These are phyloP conservation scores for Helicolenus hilgendorfi DNA, from an alignment of 2,797 vertebrate genomes.

Conservation along the genomic window DNA sequence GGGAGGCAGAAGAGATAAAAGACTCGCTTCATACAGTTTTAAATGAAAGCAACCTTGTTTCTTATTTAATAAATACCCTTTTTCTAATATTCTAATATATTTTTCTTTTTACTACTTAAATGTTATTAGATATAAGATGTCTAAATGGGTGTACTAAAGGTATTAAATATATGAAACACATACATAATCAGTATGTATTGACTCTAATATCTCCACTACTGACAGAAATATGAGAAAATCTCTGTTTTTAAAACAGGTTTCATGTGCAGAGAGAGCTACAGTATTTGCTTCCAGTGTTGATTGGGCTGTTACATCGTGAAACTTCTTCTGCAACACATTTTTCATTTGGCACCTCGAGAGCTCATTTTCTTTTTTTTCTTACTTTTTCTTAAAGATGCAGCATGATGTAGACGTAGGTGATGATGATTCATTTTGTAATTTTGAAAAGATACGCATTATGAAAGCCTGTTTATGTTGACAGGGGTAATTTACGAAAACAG, in stretches of 20 bases:
- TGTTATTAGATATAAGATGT: neutral
- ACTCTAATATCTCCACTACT: neutral
- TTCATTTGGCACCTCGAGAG: slow-evolving; percentile 36
- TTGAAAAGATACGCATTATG: neutral
- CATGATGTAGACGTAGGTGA: neutral
- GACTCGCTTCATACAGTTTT: neutral
- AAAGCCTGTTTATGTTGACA: neutral
- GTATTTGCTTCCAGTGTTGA: neutral
- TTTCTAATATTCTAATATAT: neutral
- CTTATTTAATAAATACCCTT: neutral
- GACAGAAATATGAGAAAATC: neutral
- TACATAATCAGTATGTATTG: neutral
- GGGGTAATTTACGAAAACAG: neutral
- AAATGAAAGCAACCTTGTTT: neutral
- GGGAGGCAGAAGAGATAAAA: slow-evolving; percentile 12
- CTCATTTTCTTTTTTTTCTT: slow-evolving; percentile 39
- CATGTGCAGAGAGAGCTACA: neutral
- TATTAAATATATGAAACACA: neutral
- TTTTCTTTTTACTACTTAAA: neutral
- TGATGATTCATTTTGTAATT: neutral
- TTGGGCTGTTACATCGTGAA: slow-evolving; percentile 11
- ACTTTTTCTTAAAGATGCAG: neutral
- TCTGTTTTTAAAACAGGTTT: neutral
- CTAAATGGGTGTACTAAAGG: neutral
- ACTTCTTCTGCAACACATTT: slow-evolving; percentile 36